phyloP scores from a whole-genome alignment of 1,140 invertebrate species.

The Contarinia nasturtii region DNA sequence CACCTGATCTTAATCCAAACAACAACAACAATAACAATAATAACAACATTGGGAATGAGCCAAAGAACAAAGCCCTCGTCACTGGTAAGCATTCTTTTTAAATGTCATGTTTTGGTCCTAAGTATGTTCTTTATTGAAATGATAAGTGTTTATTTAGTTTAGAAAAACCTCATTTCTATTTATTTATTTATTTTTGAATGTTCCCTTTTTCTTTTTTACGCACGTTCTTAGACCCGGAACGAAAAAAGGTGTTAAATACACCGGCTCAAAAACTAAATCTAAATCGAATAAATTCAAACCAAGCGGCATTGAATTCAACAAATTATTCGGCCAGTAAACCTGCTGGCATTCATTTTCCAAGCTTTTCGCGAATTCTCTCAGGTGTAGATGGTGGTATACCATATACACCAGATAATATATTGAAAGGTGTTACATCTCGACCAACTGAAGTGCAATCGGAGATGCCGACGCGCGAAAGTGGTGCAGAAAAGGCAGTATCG shows the following conservation, averaged over 20 bases:
- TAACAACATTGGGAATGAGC: not conserved
- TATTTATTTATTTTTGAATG: too few species aligned
- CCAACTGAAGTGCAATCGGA: constrained; percentile 6
- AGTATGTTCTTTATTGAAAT: too few species aligned
- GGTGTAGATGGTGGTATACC: constrained; percentile 62
- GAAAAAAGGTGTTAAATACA: constrained; percentile 53
- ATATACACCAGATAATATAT: constrained; percentile 51
- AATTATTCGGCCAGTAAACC: not conserved
- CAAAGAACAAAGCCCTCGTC: not conserved
- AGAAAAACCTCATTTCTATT: too few species aligned
- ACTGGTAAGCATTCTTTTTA: too few species aligned
- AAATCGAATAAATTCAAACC: constrained; percentile 11
- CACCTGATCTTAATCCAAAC: constrained; percentile 18
- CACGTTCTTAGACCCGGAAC: constrained; percentile 7
- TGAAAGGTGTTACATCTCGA: constrained; percentile 43
- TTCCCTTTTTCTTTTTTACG: too few species aligned
- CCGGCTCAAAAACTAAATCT: constrained; percentile 35
- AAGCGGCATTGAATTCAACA: not conserved
- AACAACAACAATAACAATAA: constrained; percentile 7
- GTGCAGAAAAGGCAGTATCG: constrained; percentile 12
- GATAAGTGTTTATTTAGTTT: too few species aligned
- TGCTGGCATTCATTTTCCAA: constrained; percentile 41
- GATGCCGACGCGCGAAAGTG: not conserved
- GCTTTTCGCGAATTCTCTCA: constrained; percentile 58
- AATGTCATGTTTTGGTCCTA: too few species aligned